Percentiles rank a stretch among this genome's conserved stretches.
Evolutionary conservation across 2,888 invertebrate species (phyloP).

Genomic region (Epirrhoe tristata): DNA sequence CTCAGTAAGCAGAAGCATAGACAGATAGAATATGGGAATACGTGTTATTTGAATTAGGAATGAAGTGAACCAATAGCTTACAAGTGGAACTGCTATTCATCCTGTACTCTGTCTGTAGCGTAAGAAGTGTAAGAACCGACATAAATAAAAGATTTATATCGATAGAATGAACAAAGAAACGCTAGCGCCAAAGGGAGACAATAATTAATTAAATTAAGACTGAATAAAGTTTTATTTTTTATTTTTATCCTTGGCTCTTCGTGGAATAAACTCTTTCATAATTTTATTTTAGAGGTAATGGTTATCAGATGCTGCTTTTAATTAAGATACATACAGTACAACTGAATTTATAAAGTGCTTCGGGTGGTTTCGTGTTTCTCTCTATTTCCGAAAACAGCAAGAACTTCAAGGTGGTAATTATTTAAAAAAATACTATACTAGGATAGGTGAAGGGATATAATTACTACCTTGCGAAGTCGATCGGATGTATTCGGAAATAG

Average conservation of each 20-base stretch:
- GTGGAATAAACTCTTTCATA: slow-evolving; percentile 50
- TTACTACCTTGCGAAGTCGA: too few relatives aligned
- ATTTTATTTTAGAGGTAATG: slow-evolving; percentile 24
- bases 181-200: slow-evolving; percentile 51
- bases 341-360: not conserved
- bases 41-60: not conserved
- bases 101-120: slow-evolving; percentile 1
- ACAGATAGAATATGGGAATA: too few relatives aligned
- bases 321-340: not conserved
- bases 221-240: slow-evolving; percentile 65
- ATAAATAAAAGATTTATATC: slow-evolving; percentile 62
- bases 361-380: too few relatives aligned
- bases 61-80: not conserved
- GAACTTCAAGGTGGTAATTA: too few relatives aligned
- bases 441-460: too few relatives aligned
- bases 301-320: slow-evolving; percentile 1
- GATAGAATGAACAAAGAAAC: slow-evolving; percentile 56
- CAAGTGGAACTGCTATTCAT: not conserved
- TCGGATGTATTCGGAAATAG: too few relatives aligned
- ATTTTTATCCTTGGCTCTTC: slow-evolving; percentile 55
- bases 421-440: too few relatives aligned
- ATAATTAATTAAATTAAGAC: slow-evolving; percentile 71
- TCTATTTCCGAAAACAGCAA: too few relatives aligned
- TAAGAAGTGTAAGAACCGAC: slow-evolving; percentile 43
- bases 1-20: too few relatives aligned